phyloP scores from a whole-genome alignment of 2,797 vertebrate genomes.

The Parambassis ranga region DNA sequence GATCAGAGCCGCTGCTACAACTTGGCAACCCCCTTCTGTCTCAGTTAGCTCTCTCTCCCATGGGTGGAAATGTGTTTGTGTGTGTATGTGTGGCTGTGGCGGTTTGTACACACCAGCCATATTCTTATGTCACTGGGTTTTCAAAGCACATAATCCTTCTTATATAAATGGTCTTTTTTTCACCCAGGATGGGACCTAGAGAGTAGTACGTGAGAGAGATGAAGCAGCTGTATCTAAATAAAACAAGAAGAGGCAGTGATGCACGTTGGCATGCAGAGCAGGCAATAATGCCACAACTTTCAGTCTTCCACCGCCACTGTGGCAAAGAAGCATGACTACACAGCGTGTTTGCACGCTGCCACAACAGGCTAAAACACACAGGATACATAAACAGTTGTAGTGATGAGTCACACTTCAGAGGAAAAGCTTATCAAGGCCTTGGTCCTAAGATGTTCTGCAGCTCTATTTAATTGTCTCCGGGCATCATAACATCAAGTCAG shows the following conservation, averaged over 20 bases:
- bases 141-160: slow-evolving; percentile 76
- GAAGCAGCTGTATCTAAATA: slow-evolving; percentile 72
- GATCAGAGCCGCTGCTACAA: slow-evolving; percentile 15
- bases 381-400: slow-evolving; percentile 22
- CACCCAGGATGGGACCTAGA: slow-evolving; percentile 50
- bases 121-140: slow-evolving; percentile 69
- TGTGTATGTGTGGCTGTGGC: slow-evolving; percentile 10
- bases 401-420: slow-evolving; percentile 55
- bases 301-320: slow-evolving; percentile 10
- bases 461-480: slow-evolving; percentile 8
- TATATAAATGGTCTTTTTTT: slow-evolving; percentile 70
- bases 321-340: slow-evolving; percentile 1
- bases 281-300: slow-evolving; percentile 38
- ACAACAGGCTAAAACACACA: slow-evolving; percentile 15
- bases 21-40: slow-evolving; percentile 8
- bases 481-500: neutral
- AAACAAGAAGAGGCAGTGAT: slow-evolving; percentile 66
- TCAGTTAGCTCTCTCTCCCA: slow-evolving; percentile 1
- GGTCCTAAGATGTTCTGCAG: neutral
- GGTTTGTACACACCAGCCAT: slow-evolving; percentile 44
- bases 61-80: neutral
- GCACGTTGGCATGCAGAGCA: slow-evolving; percentile 52
- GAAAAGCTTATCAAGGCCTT: slow-evolving; percentile 19
- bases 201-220: slow-evolving; percentile 49
- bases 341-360: slow-evolving; percentile 34